Base-by-base conservation (phyloP, 2,113 vertebrate species). In the Crotalus helleri region DNA sequence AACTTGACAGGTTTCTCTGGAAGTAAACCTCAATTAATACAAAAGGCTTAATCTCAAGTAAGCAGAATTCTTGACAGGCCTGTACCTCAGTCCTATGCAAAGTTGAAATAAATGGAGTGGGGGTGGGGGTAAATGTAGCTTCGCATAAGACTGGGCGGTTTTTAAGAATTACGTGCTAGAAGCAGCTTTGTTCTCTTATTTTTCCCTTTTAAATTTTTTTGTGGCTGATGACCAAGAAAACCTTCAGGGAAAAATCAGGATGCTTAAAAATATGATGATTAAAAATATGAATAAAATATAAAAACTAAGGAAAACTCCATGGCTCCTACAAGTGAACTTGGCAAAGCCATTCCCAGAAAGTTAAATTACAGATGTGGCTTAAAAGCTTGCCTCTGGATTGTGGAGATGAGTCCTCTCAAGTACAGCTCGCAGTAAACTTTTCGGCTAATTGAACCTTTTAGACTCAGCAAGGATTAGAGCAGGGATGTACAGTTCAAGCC, bases 361-460 rank as follows among this genome's bases (percentile, higher is more conserved):
- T 51, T 64, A 93, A 93, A 93, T 93, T 93, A 93, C 90, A 93
- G 92, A 90, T 53, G 58, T 85, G 21, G 81, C 89, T 11, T 49
- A 64, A 87, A 93, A 90, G 61, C 92, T 90, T 90, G 85, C 92
- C 59, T 87, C 86, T 85, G 61, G 81, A 93, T 93, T 90, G 92
- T 61, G 89, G 92, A 93, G 88, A 64, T 26, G 46, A 85, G 29
- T 24, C 89, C 81, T 90, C 92, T 93, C 89, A 93, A 93, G 87
- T 93, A 87, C 92, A 90, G 74, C 92, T 93, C 89, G 44, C 23
- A 86, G 92, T 93, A 93, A 93, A 93, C 89, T 61, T 93, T 61
- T 61, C 24, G 86, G 92, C 81, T 93, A 93, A 93, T 93, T 93
- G 88, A 93, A 87, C 89, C 92, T 93, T 90, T 93, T 90, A 89